Conservation (phyloP, 2,797 vertebrate genomes). For the Crossoptilon crossoptilon region DNA sequence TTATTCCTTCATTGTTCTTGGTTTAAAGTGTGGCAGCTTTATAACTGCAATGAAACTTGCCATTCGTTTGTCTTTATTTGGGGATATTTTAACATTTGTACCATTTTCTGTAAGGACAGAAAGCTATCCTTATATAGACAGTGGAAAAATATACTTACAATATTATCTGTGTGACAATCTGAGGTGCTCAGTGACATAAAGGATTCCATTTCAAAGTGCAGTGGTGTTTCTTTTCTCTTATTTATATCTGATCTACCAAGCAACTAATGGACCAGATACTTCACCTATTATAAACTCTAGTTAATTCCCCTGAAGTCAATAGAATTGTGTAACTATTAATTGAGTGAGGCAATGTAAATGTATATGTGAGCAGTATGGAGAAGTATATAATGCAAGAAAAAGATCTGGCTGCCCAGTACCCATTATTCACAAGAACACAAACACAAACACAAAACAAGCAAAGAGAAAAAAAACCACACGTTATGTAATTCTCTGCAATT, state of each 20-base stretch:
- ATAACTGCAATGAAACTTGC: conserved; percentile 54
- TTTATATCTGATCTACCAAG: not conserved
- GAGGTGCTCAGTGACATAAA: not conserved
- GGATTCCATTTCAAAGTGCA: not conserved
- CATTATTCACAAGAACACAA: not conserved
- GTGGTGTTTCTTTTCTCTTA: not conserved
- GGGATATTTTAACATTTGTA: conserved; percentile 3
- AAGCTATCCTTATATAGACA: not conserved
- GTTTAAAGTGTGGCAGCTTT: conserved; percentile 73
- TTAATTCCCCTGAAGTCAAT: not conserved
- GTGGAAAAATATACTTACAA: not conserved
- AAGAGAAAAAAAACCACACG: not conserved
- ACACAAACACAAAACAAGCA: not conserved
- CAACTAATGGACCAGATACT: not conserved
- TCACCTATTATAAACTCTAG: not conserved
- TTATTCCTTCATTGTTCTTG: conserved; percentile 74
- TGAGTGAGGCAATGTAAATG: not conserved
- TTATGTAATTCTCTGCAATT: not conserved
- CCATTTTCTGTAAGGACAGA: not conserved
- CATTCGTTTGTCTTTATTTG: conserved; percentile 36
- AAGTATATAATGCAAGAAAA: not conserved
- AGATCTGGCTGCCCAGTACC: not conserved
- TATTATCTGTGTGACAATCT: not conserved
- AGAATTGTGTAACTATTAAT: not conserved
- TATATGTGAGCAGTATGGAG: not conserved